phyloP scores from a whole-genome alignment of 2,113 vertebrate genomes.

The Garra rufa region DNA sequence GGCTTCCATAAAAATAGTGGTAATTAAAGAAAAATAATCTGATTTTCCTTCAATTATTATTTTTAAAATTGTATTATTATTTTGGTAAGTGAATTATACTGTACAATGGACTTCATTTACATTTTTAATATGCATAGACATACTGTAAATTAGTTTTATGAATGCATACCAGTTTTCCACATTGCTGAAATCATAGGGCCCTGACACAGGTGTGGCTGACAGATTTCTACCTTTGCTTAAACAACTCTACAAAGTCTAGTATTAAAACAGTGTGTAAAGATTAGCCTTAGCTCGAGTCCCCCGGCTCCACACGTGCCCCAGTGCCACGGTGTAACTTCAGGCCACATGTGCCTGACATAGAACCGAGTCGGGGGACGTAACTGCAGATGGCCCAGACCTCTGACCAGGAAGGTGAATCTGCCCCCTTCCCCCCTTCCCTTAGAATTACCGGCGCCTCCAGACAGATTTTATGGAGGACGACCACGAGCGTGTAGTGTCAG shows the following conservation, averaged over 20 bases:
- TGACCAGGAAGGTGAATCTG: slow-evolving; percentile 88
- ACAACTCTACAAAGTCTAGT: not conserved
- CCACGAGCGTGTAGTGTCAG: slow-evolving; percentile 97
- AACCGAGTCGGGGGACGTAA: slow-evolving; percentile 12
- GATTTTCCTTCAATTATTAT: too few relatives aligned
- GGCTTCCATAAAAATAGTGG: too few relatives aligned
- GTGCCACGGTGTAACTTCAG: not conserved
- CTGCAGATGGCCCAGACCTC: slow-evolving; percentile 49
- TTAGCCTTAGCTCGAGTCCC: not conserved
- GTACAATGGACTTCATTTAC: too few relatives aligned
- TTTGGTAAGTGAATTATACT: too few relatives aligned
- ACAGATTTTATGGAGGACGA: slow-evolving; percentile 99
- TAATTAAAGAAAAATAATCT: too few relatives aligned
- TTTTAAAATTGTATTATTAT: too few relatives aligned
- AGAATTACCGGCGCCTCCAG: slow-evolving; percentile 99
- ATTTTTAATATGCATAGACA: too few relatives aligned
- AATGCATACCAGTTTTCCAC: not conserved
- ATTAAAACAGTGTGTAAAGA: not conserved
- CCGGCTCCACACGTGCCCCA: not conserved
- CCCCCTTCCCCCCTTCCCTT: slow-evolving; percentile 76
- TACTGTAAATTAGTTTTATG: not conserved
- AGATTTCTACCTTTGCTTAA: not conserved
- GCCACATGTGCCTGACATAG: not conserved
- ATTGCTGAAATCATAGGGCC: not conserved
- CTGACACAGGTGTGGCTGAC: not conserved